Percentiles rank a stretch among this genome's conserved stretches.
phyloP scores from a whole-genome alignment of 2,797 vertebrate genomes.

The Neosalanx taihuensis region DNA sequence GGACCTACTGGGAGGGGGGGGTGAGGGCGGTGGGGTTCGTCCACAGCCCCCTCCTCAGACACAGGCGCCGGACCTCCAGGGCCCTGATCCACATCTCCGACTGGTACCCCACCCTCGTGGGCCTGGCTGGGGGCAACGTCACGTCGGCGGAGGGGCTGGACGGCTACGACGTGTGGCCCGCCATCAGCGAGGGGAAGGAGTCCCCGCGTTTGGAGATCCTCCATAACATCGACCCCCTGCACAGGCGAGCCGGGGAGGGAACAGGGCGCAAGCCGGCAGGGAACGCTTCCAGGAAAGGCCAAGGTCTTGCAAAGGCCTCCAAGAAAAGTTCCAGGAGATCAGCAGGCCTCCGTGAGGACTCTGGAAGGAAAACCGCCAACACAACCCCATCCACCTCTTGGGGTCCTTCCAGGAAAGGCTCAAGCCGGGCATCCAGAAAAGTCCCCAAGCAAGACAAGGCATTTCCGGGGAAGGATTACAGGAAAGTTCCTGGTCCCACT shows the following conservation, averaged over 20 bases:
- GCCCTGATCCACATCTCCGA: constrained; percentile 92
- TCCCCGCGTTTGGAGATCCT: constrained; percentile 90
- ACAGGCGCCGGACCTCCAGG: constrained; percentile 79
- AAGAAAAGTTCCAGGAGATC: not conserved
- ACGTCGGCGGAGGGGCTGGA: constrained; percentile 78
- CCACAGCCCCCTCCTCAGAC: constrained; percentile 89
- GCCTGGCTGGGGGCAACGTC: constrained; percentile 83
- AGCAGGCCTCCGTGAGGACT: not conserved
- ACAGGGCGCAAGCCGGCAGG: not conserved
- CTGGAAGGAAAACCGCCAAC: not conserved
- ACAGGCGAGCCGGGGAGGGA: constrained; percentile 51
- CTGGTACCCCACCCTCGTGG: constrained; percentile 94
- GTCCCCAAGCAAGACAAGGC: constrained; percentile 21
- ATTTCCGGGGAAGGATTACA: not conserved
- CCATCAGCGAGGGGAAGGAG: constrained; percentile 86
- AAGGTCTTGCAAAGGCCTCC: not conserved
- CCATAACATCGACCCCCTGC: constrained; percentile 94
- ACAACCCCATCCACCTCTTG: too few species aligned
- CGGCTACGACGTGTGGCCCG: constrained; percentile 87
- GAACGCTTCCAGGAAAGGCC: constrained; percentile 15
- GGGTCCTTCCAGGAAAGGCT: constrained; percentile 31
- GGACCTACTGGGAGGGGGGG: constrained; percentile 96
- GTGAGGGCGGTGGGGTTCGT: constrained; percentile 91
- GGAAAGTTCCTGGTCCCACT: constrained; percentile 1
- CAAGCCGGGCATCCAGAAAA: constrained; percentile 70